A percentile compares a stretch with the other conserved stretches of the same genome.
Conservation (phyloP, 2,113 vertebrate genomes). For the Anas platyrhynchos region DNA sequence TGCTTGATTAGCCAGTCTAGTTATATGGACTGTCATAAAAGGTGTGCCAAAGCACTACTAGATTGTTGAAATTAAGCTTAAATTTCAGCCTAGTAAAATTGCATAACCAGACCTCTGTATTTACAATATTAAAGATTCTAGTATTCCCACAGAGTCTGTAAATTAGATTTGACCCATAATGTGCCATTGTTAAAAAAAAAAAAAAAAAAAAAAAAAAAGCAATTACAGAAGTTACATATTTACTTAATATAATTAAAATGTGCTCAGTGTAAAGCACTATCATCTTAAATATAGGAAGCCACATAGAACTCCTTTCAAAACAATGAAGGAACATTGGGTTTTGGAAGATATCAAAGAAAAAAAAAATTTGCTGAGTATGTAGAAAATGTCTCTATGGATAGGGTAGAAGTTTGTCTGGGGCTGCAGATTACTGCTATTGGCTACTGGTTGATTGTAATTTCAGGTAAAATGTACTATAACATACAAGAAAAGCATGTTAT, state of each 20-base stretch:
- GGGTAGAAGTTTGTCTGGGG: neutral
- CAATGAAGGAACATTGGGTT: neutral
- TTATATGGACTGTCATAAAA: neutral
- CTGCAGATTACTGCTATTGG: neutral
- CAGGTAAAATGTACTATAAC: neutral
- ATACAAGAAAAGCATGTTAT: neutral
- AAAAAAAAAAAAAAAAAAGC: neutral
- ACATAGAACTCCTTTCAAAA: neutral
- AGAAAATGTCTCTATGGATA: neutral
- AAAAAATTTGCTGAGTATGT: neutral
- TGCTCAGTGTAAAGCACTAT: neutral
- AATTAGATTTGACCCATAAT: neutral
- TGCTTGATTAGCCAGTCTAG: neutral
- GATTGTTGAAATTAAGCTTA: neutral
- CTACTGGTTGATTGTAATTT: neutral
- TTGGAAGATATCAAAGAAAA: neutral
- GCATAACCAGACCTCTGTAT: accelerated
- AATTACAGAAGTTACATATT: neutral
- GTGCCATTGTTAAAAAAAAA: neutral
- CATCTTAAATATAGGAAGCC: neutral
- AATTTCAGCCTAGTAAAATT: neutral
- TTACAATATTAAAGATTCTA: neutral
- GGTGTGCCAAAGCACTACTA: neutral
- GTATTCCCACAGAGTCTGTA: neutral
- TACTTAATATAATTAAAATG: neutral